A percentile compares a stretch with the other conserved stretches of the same genome.
These are phyloP conservation scores for Carposina sasakii DNA, from an alignment of 1,140 invertebrate genomes.

Conservation along the genomic window DNA sequence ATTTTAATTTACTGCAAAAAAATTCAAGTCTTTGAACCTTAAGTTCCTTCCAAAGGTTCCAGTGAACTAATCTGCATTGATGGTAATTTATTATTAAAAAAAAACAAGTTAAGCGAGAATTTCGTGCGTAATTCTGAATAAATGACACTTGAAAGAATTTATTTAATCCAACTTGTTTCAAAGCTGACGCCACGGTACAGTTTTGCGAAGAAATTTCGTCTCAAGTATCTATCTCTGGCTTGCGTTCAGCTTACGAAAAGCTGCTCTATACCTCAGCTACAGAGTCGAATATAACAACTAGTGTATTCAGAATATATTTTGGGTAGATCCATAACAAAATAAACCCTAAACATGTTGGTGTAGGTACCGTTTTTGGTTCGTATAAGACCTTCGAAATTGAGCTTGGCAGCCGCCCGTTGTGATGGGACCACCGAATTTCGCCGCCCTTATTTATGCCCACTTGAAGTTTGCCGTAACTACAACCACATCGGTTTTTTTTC, in stretches of 20 bases:
- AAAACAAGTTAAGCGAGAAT: slow-evolving; percentile 33
- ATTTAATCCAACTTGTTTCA: slow-evolving; percentile 53
- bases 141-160: slow-evolving; percentile 43
- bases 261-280: too few relatives aligned
- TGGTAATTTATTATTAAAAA: slow-evolving; percentile 29
- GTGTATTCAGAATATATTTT: too few relatives aligned
- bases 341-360: too few relatives aligned
- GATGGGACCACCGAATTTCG: slow-evolving; percentile 63
- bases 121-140: slow-evolving; percentile 37
- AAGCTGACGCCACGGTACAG: slow-evolving; percentile 48
- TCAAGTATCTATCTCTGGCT: slow-evolving; percentile 36
- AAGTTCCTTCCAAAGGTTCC: too few relatives aligned
- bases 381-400: too few relatives aligned
- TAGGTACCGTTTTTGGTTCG: too few relatives aligned
- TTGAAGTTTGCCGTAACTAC: slow-evolving; percentile 61
- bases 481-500: slow-evolving; percentile 41
- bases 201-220: slow-evolving; percentile 49
- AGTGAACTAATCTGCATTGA: too few relatives aligned
- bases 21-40: too few relatives aligned
- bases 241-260: too few relatives aligned
- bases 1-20: too few relatives aligned
- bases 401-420: slow-evolving; percentile 44
- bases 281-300: too few relatives aligned
- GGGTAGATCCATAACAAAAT: too few relatives aligned
- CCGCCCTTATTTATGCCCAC: slow-evolving; percentile 66